Evolutionary conservation across 2,888 invertebrate species (phyloP), one percentile per base, ranked within the genome.

Genomic region (Azorinus chamasolen): DNA sequence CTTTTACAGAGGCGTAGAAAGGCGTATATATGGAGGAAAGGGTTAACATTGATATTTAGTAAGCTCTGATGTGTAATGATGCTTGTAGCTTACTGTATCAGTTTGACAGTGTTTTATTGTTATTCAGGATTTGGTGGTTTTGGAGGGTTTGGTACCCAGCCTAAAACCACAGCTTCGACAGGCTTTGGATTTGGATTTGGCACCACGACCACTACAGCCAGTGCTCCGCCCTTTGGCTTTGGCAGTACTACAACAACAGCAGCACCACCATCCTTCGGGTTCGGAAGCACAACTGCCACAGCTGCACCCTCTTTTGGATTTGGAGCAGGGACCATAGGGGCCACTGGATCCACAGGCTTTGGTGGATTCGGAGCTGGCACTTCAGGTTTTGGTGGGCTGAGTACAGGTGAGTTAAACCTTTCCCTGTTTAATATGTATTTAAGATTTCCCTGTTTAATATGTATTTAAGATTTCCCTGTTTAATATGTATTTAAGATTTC

Each of bases 311-410:
- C 59, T 16, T 70, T 76, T 51, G 70, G 76, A 14, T 70, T 78
- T 64, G 77, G 72, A 10, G 50, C 39, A 54, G 53, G 59, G 25
- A 32, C 32, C 10, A 20, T 32, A 54, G 53, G 59, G 20, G 48
- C 32, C 5, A 16, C 45, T 18, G 45, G 45, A n/a, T 46, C 64
- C 5, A 55, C 73, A 18, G 79, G 87, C 16, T 86, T 87, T 74
- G 86, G 86, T 24, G 81, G 78, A 16, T 79, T 82, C 70, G 74
- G 75, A 4, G 54, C 72, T 39, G 73, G 77, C 25, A 53, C 73
- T 12, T 59, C 77, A 32, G 62, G 63, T 10, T 55, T 61, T 37
- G 61, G 65, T 53, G 55, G 69, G 25, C 32, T 64, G 39, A 48
- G 46, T 6, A 51, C 46, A 32, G 50, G 46, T n/a, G n/a, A n/a